Percentiles rank a stretch among this genome's conserved stretches.
phyloP scores from a whole-genome alignment of 2,113 vertebrate genomes.

The Semicossyphus pulcher region DNA sequence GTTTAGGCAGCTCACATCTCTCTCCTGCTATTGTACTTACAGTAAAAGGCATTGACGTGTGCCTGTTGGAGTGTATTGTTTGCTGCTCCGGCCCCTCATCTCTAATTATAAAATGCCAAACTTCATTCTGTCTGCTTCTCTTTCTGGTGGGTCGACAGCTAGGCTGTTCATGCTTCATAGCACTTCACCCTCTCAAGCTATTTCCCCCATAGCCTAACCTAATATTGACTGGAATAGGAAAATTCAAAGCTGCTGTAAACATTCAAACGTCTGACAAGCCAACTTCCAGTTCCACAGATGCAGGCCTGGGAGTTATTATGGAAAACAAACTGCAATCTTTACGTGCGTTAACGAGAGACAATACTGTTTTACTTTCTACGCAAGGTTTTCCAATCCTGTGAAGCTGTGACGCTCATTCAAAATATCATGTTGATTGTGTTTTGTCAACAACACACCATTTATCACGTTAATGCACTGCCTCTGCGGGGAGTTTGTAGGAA shows the following conservation, averaged over 20 bases:
- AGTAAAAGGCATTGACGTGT: constrained; percentile 46
- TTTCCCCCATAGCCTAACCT: constrained; percentile 72
- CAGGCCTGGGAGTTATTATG: constrained; percentile 66
- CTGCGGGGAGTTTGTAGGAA: constrained; percentile 50
- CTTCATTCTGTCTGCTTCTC: constrained; percentile 71
- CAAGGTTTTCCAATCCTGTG: constrained; percentile 35
- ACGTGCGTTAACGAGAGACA: constrained; percentile 33
- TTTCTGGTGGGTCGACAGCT: constrained; percentile 65
- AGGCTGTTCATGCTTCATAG: constrained; percentile 79
- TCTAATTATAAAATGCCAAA: constrained; percentile 83
- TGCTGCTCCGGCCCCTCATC: constrained; percentile 66
- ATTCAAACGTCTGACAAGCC: constrained; percentile 76
- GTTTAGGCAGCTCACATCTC: constrained; percentile 45
- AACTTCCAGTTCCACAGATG: constrained; percentile 79
- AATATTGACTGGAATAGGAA: constrained; percentile 81
- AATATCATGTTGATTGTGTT: constrained; percentile 42
- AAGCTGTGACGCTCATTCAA: constrained; percentile 8
- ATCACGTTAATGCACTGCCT: constrained; percentile 63
- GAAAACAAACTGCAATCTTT: constrained; percentile 63
- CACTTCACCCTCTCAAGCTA: constrained; percentile 57
- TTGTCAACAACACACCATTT: constrained; percentile 49
- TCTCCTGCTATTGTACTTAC: constrained; percentile 50
- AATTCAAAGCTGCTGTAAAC: constrained; percentile 76
- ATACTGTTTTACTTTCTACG: constrained; percentile 36
- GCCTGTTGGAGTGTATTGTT: constrained; percentile 69